Percentiles rank a stretch among this genome's conserved stretches.
These are phyloP conservation scores for Scolopax bukidnonensis DNA, from an alignment of 2,797 vertebrate genomes.

Conservation along the genomic window DNA sequence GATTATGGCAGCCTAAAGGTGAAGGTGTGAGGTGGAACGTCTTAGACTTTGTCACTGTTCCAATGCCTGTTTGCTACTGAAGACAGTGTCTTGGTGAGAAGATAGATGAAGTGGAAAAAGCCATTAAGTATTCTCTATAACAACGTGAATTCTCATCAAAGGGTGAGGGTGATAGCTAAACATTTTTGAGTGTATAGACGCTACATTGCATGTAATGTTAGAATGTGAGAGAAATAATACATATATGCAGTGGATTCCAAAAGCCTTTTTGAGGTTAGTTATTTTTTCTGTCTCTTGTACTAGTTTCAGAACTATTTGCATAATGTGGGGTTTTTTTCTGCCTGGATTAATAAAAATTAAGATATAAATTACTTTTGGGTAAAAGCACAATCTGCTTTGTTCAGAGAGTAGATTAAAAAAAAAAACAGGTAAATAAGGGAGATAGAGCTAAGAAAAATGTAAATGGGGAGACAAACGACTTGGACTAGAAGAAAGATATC, in stretches of 20 bases:
- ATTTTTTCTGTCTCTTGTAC: neutral
- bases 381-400: neutral
- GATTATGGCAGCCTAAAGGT: neutral
- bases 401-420: neutral
- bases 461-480: neutral
- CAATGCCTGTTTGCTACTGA: neutral
- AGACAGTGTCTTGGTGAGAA: neutral
- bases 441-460: neutral
- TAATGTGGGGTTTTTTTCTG: neutral
- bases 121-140: neutral
- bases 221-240: neutral
- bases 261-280: neutral
- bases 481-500: neutral
- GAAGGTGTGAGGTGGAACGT: neutral
- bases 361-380: neutral
- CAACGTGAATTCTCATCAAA: neutral
- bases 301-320: neutral
- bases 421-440: neutral
- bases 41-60: neutral
- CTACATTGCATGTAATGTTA: neutral
- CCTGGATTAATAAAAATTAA: conserved; percentile 8
- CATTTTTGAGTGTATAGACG: neutral
- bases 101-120: conserved; percentile 13
- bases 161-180: neutral
- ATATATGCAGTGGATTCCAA: neutral